Evolutionary conservation across 2,797 vertebrate species (phyloP), one percentile per base, ranked within the genome.

Genomic region (Pipistrellus pygmaeus): DNA sequence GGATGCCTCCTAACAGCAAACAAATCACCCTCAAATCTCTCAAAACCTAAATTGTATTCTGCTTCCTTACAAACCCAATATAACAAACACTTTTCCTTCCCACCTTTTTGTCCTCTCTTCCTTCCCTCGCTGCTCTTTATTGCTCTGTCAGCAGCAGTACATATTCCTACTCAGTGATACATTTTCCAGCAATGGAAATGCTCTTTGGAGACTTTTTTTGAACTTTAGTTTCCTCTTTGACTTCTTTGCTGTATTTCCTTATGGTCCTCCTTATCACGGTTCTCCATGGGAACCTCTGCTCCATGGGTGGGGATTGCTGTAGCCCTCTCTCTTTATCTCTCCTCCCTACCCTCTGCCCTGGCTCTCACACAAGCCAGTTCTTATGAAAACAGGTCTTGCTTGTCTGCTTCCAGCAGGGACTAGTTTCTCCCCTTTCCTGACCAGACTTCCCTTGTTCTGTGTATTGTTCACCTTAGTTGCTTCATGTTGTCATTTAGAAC

Each of bases 111-210:
- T 9, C 8, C 21, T 76, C n/a, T 23, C 14, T 13, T 48, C 35
- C 14, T 62, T 68, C 6, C 41, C 27, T 55, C 23, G n/a, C 41
- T 38, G 41, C 73, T 30, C 73, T 88, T 92, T 75, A 23, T 30
- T 88, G 46, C 53, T 89, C 48, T 38, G 15, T 32, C 88, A 75
- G 66, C 41, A 91, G 66, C 25, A 77, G 32, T 38, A 66, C 25
- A 66, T 32, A 10, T 51, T 60, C 62, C 51, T 92, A 64, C 57
- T 41, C 66, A 30, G 0, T 46, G 21, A 77, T 41, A 23, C 35
- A 73, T 89, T 80, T 93, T 48, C 44, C 85, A 13, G 35, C 46
- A 25, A 80, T 68, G 89, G 64, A 95, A 93, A 94, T 78, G 44
- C 51, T 53, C 62, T 93, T 83, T 32, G 57, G 27, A 89, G 72